These are phyloP conservation scores for Cryptus armator DNA, from an alignment of 2,888 invertebrate species.

Conservation along the genomic window DNA sequence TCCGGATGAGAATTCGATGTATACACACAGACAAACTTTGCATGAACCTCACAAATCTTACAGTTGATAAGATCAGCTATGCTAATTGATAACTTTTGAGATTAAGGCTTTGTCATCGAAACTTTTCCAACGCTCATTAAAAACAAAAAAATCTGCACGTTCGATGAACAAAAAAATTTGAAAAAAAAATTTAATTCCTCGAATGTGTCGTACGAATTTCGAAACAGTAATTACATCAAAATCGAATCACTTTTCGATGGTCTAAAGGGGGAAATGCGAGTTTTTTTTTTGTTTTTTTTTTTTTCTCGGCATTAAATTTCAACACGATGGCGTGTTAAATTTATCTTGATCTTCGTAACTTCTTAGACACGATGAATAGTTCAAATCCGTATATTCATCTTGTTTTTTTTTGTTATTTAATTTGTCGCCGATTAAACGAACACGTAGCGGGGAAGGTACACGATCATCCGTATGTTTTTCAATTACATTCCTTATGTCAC, in stretches of 20 bases:
- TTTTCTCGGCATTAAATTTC: neutral
- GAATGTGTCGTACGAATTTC: too few species aligned
- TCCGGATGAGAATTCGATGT: constrained; percentile 22
- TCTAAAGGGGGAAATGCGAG: neutral
- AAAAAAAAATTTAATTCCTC: too few species aligned
- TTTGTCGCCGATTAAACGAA: neutral
- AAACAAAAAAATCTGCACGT: too few species aligned
- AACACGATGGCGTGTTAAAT: neutral
- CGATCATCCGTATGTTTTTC: constrained; percentile 21
- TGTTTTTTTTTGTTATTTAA: neutral
- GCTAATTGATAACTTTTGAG: neutral
- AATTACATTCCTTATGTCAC: constrained; percentile 17
- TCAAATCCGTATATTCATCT: neutral
- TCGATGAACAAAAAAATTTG: too few species aligned
- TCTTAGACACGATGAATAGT: neutral
- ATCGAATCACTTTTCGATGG: too few species aligned
- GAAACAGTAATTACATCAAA: too few species aligned
- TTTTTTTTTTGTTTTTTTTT: neutral
- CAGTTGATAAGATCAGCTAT: neutral
- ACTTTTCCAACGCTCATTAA: too few species aligned
- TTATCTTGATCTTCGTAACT: constrained; percentile 21
- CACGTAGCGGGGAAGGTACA: neutral
- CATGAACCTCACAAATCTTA: neutral
- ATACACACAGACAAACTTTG: neutral
- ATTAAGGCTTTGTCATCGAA: too few species aligned